phyloP scores from a whole-genome alignment of 2,888 invertebrate species.

The Chloroclystis v-ata region DNA sequence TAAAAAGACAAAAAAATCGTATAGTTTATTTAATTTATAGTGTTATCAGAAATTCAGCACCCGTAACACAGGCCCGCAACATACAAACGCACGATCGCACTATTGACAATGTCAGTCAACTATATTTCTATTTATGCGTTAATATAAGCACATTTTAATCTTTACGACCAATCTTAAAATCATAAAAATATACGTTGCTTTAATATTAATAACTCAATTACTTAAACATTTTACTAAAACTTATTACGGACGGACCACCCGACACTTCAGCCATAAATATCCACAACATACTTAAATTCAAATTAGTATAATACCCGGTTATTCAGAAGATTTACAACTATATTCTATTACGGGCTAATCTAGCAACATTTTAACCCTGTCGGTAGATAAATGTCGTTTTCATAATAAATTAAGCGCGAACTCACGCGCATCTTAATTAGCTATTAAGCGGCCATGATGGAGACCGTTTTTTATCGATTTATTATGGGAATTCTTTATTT shows the following conservation, averaged over 20 bases:
- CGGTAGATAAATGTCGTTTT: conserved; percentile 26
- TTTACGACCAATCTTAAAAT: too few relatives aligned
- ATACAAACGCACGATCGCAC: too few relatives aligned
- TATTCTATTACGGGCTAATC: conserved; percentile 31
- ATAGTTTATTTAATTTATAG: too few relatives aligned
- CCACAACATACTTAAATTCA: conserved; percentile 30
- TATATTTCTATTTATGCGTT: too few relatives aligned
- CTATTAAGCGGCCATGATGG: conserved; percentile 30
- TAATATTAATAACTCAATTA: neutral
- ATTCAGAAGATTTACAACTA: conserved; percentile 27
- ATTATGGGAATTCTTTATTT: too few relatives aligned
- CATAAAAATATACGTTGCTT: too few relatives aligned
- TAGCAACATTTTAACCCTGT: conserved; percentile 35
- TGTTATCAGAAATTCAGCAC: too few relatives aligned
- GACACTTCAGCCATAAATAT: conserved; percentile 24
- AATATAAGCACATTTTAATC: too few relatives aligned
- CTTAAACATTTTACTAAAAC: neutral
- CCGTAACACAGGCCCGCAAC: too few relatives aligned
- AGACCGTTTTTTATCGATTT: too few relatives aligned
- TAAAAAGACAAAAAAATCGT: too few relatives aligned
- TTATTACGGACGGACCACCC: conserved; percentile 18
- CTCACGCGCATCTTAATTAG: conserved; percentile 52
- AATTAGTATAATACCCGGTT: conserved; percentile 26
- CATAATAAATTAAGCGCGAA: conserved; percentile 32
- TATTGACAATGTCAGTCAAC: too few relatives aligned